phyloP scores from a whole-genome alignment of 2,888 invertebrate species.

The Stenodera caucasica region DNA sequence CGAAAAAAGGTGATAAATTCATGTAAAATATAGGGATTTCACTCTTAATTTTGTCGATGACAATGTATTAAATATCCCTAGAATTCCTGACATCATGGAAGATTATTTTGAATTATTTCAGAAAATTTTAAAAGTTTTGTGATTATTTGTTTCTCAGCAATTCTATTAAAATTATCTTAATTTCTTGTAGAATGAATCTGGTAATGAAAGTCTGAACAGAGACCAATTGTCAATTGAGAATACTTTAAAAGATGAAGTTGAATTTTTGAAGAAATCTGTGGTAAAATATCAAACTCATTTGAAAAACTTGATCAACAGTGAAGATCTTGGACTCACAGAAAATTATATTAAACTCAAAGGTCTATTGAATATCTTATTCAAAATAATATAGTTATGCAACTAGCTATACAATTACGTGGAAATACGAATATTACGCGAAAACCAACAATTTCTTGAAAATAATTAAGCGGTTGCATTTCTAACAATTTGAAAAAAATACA shows the following conservation, averaged over 20 bases:
- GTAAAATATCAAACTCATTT: conserved; percentile 11
- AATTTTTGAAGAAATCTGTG: not conserved
- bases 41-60: not conserved
- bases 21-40: not conserved
- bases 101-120: conserved; percentile 16
- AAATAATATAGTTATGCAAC: too few relatives aligned
- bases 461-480: too few relatives aligned
- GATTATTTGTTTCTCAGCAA: not conserved
- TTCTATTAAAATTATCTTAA: not conserved
- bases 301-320: conserved; percentile 3
- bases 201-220: not conserved
- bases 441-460: too few relatives aligned
- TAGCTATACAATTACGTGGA: not conserved
- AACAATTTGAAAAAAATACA: too few relatives aligned
- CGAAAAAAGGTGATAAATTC: not conserved
- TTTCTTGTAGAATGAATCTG: not conserved
- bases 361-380: not conserved
- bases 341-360: conserved; percentile 1
- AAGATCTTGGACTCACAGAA: conserved; percentile 13
- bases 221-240: not conserved
- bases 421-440: too few relatives aligned
- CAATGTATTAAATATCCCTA: not conserved
- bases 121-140: conserved; percentile 6
- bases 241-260: not conserved
- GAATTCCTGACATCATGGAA: not conserved